Evolutionary conservation across 2,113 vertebrate species (phyloP).

Genomic region (Lophotis ruficrista): DNA sequence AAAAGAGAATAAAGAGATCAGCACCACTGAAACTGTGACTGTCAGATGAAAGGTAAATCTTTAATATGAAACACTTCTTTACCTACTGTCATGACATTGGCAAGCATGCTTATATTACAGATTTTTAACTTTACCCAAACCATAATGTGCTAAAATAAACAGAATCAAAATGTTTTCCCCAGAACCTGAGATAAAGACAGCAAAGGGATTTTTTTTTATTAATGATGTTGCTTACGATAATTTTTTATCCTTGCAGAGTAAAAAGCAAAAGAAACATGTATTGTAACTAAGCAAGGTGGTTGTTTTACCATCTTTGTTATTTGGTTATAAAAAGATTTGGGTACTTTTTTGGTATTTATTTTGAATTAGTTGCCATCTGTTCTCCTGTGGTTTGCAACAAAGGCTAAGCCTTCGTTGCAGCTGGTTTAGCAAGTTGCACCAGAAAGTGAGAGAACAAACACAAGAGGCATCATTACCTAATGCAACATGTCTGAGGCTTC

Average conservation of each 20-base stretch:
- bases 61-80: slow-evolving; percentile 54
- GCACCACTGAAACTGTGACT: slow-evolving; percentile 10
- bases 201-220: not conserved
- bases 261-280: not conserved
- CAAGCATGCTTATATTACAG: slow-evolving; percentile 40
- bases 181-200: not conserved
- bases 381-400: not conserved
- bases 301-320: not conserved
- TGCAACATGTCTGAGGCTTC: not conserved
- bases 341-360: not conserved
- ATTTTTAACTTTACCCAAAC: slow-evolving; percentile 33
- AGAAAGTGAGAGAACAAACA: not conserved
- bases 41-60: slow-evolving; percentile 61
- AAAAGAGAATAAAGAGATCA: slow-evolving; percentile 63
- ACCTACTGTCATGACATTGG: slow-evolving; percentile 19
- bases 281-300: not conserved
- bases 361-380: not conserved
- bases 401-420: not conserved
- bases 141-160: slow-evolving; percentile 61
- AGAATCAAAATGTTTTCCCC: slow-evolving; percentile 11
- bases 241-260: not conserved
- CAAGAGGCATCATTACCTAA: not conserved
- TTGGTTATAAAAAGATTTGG: not conserved
- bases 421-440: too few relatives aligned
- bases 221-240: not conserved